A percentile compares a stretch with the other conserved stretches of the same genome.
Conservation (phyloP, 2,888 invertebrate genomes). For the Leptinotarsa rubiginosa region DNA sequence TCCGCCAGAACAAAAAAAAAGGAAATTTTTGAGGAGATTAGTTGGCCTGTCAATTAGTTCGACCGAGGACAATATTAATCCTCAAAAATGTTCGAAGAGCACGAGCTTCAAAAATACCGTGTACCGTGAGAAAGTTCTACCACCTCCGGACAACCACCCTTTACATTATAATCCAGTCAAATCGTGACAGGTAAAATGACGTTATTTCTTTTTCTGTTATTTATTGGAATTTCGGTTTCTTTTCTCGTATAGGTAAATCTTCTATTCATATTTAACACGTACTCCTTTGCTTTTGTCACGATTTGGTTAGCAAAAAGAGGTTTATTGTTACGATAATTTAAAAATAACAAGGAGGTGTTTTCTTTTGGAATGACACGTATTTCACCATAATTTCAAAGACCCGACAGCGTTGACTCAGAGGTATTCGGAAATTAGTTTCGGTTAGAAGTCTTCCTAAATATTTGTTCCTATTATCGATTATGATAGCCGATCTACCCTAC, state of each 20-base stretch:
- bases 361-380: constrained; percentile 22
- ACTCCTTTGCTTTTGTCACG: constrained; percentile 16
- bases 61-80: constrained; percentile 32
- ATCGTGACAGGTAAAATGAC: constrained; percentile 43
- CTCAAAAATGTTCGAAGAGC: constrained; percentile 35
- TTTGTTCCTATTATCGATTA: constrained; percentile 20
- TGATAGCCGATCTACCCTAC: constrained; percentile 9
- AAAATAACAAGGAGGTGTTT: constrained; percentile 26
- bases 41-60: constrained; percentile 33
- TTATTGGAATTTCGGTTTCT: constrained; percentile 39
- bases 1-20: constrained; percentile 8
- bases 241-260: constrained; percentile 24
- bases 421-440: constrained; percentile 22
- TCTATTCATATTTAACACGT: constrained; percentile 4
- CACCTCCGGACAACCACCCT: constrained; percentile 36
- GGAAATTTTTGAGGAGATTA: constrained; percentile 26
- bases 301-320: constrained; percentile 20
- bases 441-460: constrained; percentile 16
- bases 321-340: constrained; percentile 23
- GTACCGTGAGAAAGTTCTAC: constrained; percentile 39
- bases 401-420: constrained; percentile 18
- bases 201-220: constrained; percentile 34
- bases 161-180: constrained; percentile 32
- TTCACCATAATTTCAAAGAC: neutral
- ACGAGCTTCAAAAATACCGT: constrained; percentile 38